Evolutionary conservation across 2,888 invertebrate species (phyloP), one percentile per base, ranked within the genome.

Genomic region (Phyllotreta cruciferae): DNA sequence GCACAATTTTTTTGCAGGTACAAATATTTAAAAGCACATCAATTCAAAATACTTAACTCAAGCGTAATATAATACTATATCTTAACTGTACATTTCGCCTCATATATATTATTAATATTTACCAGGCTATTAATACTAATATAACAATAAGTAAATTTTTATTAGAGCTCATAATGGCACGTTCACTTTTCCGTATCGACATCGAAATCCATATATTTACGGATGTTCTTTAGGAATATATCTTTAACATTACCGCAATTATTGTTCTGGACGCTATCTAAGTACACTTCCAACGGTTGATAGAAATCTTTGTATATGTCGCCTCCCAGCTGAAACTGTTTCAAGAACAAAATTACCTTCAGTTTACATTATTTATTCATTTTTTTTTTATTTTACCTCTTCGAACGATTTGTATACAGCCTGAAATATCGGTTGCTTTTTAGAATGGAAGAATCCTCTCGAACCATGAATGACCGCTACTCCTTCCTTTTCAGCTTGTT

Each of bases 381-480:
- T 11, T 10, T 35, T 3, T 34, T 60, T 9, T 35, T 60, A 50
- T 35, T 62, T 70, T 76, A 85, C 85, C 79, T 87, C 84, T 73
- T 86, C 83, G 80, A 88, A 85, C 2, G 89, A 85, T 66, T 82
- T 81, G 75, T 89, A 93, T 47, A 92, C 83, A 8, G 87, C 86
- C 72, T 87, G 87, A 78, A 97, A 96, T 0, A 92, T 87, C 0
- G 94, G 93, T 75, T 96, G 94, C 78, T 92, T 94, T 68, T 90
- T 85, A 0, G 88, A 89, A 79, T 94, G 93, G 81, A 96, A 96
- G 56, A 91, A 91, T 3, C 90, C 88, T 56, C 97, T 85, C 73
- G 92, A 95, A 39, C 96, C 97, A 78, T 98, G 98, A 50, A 97
- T 78, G 6, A 97, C 86, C 67, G 88, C 85, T n/a, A 93, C 89